Percentiles rank a stretch among this genome's conserved stretches.
Conservation (phyloP, 2,797 vertebrate species). For the Heterohyrax brucei region DNA sequence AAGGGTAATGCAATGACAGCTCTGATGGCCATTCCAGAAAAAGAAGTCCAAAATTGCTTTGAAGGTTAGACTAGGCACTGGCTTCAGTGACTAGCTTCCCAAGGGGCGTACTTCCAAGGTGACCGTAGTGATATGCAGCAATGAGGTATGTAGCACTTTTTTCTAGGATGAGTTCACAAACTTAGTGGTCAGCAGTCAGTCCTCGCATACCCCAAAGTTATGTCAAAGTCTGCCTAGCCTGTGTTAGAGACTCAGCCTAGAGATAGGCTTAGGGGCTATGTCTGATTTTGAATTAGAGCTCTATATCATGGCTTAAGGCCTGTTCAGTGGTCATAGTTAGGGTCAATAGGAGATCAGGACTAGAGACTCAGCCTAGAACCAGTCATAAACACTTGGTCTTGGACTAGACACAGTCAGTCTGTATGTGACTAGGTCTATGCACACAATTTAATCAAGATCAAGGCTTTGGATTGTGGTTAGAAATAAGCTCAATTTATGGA, state of each 20-base stretch:
- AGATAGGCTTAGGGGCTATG: background rate
- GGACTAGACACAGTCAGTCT: background rate
- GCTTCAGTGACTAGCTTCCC: too few species aligned
- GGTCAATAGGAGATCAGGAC: background rate
- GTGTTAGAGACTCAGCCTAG: constrained; percentile 44
- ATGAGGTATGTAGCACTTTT: too few species aligned
- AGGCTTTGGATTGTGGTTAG: background rate
- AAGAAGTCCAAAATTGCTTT: too few species aligned
- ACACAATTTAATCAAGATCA: constrained; percentile 58
- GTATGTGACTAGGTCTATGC: constrained; percentile 1
- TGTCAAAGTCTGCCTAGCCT: constrained; percentile 30
- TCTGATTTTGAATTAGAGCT: constrained; percentile 21
- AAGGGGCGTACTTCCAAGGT: too few species aligned
- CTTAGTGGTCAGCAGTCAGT: too few species aligned
- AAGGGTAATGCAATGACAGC: too few species aligned
- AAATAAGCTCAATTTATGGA: constrained; percentile 26
- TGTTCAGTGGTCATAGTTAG: background rate
- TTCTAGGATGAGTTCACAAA: too few species aligned
- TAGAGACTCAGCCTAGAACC: background rate
- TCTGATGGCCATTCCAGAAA: too few species aligned
- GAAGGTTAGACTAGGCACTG: too few species aligned
- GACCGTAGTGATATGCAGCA: too few species aligned
- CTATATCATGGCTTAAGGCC: constrained; percentile 8
- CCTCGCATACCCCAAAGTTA: constrained; percentile 38
- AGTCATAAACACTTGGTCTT: constrained; percentile 16